Evolutionary conservation across 2,888 invertebrate genomes (phyloP).

Genomic region (Eupsilia transversa): DNA sequence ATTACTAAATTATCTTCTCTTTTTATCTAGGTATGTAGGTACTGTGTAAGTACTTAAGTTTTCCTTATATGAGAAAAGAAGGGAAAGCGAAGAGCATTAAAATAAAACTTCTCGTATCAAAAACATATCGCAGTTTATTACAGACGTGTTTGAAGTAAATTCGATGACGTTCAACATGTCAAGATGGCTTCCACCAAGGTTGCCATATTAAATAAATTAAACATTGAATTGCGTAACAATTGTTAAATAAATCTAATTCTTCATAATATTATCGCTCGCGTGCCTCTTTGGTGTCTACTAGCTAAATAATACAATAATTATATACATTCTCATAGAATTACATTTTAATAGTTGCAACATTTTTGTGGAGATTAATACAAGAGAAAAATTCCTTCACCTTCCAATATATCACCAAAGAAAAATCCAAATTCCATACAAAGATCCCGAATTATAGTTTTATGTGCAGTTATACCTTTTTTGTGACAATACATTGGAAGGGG

Average conservation of each 20-base stretch:
- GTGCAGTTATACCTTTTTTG: constrained; percentile 8
- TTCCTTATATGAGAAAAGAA: no score
- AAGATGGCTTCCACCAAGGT: constrained; percentile 66
- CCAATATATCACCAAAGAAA: constrained; percentile 25
- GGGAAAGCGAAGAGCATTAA: no score
- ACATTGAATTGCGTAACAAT: constrained; percentile 88
- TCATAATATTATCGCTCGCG: constrained; percentile 76
- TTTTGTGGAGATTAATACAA: constrained; percentile 63
- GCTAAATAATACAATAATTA: constrained; percentile 80
- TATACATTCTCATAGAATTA: constrained; percentile 74
- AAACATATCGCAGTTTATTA: constrained; percentile 85
- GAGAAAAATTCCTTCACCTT: constrained; percentile 23
- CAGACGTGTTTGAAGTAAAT: constrained; percentile 80
- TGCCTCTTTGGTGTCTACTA: constrained; percentile 90
- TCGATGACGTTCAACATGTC: constrained; percentile 78
- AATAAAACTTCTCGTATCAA: constrained; percentile 73
- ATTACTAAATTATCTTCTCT: no score
- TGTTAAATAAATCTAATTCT: constrained; percentile 84
- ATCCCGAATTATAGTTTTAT: constrained; percentile 12
- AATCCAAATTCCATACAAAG: constrained; percentile 10
- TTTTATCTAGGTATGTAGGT: no score
- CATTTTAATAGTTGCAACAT: constrained; percentile 67
- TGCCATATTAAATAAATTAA: constrained; percentile 85
- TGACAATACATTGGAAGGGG: constrained; percentile 42
- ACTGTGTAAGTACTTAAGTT: no score